Evolutionary conservation across 2,888 invertebrate species (phyloP).

Genomic region (Thumatha senex): DNA sequence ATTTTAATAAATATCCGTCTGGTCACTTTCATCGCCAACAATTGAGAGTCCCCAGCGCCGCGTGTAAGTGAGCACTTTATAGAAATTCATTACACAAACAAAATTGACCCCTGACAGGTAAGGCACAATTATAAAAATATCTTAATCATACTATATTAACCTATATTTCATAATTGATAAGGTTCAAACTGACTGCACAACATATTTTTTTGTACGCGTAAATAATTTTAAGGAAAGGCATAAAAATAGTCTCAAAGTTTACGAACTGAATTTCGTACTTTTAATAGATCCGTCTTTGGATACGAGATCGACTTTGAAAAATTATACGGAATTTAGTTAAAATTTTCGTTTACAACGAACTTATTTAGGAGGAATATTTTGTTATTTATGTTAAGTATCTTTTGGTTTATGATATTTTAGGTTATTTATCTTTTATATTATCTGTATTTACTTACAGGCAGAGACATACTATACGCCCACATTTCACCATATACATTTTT

Average conservation of each 20-base stretch:
- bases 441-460: no score
- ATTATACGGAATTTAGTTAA: conserved; percentile 14
- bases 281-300: conserved; percentile 44
- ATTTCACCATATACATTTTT: no score
- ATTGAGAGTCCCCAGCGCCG: conserved; percentile 16
- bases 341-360: conserved; percentile 18
- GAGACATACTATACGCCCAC: no score
- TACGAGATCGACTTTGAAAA: conserved; percentile 35
- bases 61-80: conserved; percentile 37
- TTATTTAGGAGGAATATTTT: conserved; percentile 13
- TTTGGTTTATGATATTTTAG: no score
- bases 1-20: conserved; percentile 9
- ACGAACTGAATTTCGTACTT: conserved; percentile 50
- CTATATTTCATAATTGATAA: conserved; percentile 23
- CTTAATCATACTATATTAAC: conserved; percentile 27
- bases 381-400: conserved; percentile 6
- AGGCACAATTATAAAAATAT: conserved; percentile 22
- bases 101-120: conserved; percentile 49
- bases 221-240: conserved; percentile 50
- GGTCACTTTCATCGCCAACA: conserved; percentile 10
- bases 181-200: conserved; percentile 8
- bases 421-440: no score
- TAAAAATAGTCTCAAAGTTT: conserved; percentile 59
- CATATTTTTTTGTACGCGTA: conserved; percentile 31
- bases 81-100: conserved; percentile 50